Base-by-base conservation (phyloP, 2,888 invertebrate species). In the Notodonta ziczac region DNA sequence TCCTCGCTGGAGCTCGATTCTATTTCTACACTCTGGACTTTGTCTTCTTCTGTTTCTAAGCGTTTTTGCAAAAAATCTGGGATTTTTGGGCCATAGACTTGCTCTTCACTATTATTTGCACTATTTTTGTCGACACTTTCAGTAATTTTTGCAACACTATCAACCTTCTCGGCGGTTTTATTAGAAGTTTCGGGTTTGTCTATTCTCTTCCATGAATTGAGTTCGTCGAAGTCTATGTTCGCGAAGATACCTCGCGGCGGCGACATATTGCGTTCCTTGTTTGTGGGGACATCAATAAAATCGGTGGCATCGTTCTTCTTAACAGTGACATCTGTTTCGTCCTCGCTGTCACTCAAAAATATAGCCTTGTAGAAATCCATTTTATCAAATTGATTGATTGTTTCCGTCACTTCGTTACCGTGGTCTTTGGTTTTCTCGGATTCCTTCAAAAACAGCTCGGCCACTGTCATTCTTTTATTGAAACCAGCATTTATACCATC, bases 281-380 rank as follows among this genome's bases (percentile, higher is more conserved):
- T 96, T 35, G 90, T 86, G 1, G 94, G 94, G 0, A 84, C 86
- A 16, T 87, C 86, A n/a, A 82, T 68, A 58, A 86, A 88, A 63
- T 85, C 83, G 14, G 69, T 78, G 0, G 51, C 70, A n/a, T 50
- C 69, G 7, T 48, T 57, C 42, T 62, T 62, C 6, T 51, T 62
- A 10, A 66, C 69, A 35, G 60, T 67, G n/a, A 59, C 65, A 7
- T 66, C 70, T 46, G 92, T 91, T 58, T 96, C 96, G 13, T 95
- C 94, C 74, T 96, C 97, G 78, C 96, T 97, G 63, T 97, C 97
- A 76, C 96, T 96, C 39, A 97, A 94, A 82, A 99, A 99, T 77
- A 99, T 97, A 0, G 98, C 96, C 86, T 97, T 97, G 81, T 98
- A 99, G 5, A 99, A 91, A 87, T 98, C 98, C 84, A 94, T 92